Evolutionary conservation across 2,888 invertebrate species (phyloP).

Genomic region (Nipponacmea schrenckii): DNA sequence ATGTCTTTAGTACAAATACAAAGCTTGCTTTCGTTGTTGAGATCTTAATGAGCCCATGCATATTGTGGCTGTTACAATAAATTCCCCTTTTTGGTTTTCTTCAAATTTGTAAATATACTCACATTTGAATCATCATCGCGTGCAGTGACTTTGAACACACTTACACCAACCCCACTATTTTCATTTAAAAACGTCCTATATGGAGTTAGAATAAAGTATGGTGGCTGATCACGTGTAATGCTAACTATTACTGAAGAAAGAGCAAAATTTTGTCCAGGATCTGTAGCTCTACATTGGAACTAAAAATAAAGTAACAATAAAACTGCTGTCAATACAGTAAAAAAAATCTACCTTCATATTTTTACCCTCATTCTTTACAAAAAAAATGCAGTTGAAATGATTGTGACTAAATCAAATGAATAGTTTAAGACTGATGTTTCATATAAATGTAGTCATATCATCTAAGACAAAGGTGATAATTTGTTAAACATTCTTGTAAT

Average conservation of each 20-base stretch:
- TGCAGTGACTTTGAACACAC: conserved; percentile 44
- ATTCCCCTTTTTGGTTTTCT: background rate
- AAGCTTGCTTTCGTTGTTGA: too few species aligned
- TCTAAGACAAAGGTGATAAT: too few species aligned
- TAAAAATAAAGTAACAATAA: conserved; percentile 24
- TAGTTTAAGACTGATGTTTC: too few species aligned
- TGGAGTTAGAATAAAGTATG: conserved; percentile 41
- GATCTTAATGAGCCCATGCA: too few species aligned
- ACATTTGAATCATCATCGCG: conserved; percentile 40
- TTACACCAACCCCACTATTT: conserved; percentile 30
- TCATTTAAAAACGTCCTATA: conserved; percentile 36
- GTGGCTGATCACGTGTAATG: conserved; percentile 38
- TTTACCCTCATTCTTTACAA: too few species aligned
- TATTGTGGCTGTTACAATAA: too few species aligned
- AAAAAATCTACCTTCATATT: background rate
- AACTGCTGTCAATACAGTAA: background rate
- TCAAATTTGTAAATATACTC: background rate
- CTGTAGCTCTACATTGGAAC: conserved; percentile 42
- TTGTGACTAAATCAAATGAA: background rate
- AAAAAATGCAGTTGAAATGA: background rate
- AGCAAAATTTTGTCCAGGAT: conserved; percentile 36
- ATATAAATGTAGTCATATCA: too few species aligned
- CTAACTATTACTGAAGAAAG: conserved; percentile 35
- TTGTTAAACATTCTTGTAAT: too few species aligned
- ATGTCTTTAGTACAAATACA: too few species aligned